These are phyloP conservation scores for Porites lobata DNA, from an alignment of 92 coral and sea anemone genomes.

Conservation along the genomic window DNA sequence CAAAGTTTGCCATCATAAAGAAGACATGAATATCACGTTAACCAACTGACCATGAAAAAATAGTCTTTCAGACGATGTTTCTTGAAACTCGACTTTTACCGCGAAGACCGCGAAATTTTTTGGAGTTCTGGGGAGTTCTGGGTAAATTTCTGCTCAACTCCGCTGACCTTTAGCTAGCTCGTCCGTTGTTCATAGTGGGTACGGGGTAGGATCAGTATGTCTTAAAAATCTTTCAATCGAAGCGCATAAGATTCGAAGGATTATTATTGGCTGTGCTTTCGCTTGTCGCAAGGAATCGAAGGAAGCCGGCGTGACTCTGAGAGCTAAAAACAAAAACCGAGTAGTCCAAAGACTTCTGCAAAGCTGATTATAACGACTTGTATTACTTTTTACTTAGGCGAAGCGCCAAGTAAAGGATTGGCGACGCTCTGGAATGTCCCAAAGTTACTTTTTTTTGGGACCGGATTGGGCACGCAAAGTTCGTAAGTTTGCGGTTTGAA, in stretches of 20 bases:
- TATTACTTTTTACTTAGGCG: no score
- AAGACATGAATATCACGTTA: background rate
- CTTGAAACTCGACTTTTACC: conserved; percentile 41
- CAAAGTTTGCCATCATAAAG: conserved; percentile 28
- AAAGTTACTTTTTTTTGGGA: no score
- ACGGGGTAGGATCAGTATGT: no score
- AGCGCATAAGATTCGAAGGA: no score
- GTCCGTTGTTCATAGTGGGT: background rate
- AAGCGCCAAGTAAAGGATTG: no score
- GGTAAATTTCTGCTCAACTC: background rate
- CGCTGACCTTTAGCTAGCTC: background rate
- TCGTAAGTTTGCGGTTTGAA: no score
- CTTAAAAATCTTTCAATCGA: no score
- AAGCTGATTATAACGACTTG: no score
- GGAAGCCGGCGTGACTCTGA: background rate
- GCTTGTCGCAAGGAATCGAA: background rate
- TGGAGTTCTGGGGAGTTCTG: conserved; percentile 13
- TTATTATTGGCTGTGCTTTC: no score
- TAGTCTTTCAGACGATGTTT: background rate
- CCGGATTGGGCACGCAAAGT: no score
- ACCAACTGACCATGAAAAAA: background rate
- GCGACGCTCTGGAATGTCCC: no score
- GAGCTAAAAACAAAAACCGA: background rate
- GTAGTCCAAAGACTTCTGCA: no score
- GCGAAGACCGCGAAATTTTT: conserved; percentile 25